Conservation (phyloP, 2,113 vertebrate species). For the Scopus umbretta region DNA sequence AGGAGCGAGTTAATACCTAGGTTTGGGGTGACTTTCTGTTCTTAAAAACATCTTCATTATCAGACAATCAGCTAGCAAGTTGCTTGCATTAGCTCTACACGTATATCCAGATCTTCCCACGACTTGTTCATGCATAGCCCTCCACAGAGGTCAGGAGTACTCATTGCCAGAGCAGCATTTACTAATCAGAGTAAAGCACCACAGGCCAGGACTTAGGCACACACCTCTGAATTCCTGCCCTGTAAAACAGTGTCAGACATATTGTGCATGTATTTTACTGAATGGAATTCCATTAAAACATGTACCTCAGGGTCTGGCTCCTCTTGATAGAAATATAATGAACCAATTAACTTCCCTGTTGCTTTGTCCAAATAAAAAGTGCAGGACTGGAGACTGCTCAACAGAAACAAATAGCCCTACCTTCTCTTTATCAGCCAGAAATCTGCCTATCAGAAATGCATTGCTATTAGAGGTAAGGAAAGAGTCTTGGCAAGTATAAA, state of each 20-base stretch:
- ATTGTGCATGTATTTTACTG: background rate
- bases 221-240: background rate
- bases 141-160: background rate
- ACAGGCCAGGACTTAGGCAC: background rate
- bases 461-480: background rate
- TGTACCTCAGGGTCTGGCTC: background rate
- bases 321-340: background rate
- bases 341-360: background rate
- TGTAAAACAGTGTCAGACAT: background rate
- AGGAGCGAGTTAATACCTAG: background rate
- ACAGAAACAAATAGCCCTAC: background rate
- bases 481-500: background rate
- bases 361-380: background rate
- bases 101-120: background rate
- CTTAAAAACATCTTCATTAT: background rate
- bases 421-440: background rate
- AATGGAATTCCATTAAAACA: background rate
- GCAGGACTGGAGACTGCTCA: background rate
- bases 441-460: background rate
- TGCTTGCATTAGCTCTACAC: fast-evolving
- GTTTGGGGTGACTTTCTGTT: background rate
- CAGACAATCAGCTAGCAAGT: background rate
- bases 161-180: background rate
- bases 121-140: background rate
- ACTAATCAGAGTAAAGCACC: background rate